Percentiles rank a stretch among this genome's conserved stretches.
Conservation (phyloP, 2,113 vertebrate species). For the Silurus meridionalis region DNA sequence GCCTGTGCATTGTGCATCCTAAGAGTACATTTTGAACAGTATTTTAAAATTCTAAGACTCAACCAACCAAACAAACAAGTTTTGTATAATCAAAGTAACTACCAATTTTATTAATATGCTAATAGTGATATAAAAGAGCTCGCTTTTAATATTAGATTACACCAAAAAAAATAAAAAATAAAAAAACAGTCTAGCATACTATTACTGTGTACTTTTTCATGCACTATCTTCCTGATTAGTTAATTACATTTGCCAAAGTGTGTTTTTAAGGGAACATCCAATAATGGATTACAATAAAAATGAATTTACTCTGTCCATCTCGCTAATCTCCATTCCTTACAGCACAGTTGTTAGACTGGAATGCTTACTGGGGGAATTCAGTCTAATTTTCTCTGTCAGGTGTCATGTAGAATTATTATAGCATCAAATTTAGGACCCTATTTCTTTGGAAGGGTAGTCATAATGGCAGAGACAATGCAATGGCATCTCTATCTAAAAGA, state of each 20-base stretch:
- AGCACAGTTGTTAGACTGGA: slow-evolving; percentile 44
- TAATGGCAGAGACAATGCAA: slow-evolving; percentile 59
- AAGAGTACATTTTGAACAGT: neutral
- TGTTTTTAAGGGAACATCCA: slow-evolving; percentile 42
- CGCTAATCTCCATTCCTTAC: slow-evolving; percentile 46
- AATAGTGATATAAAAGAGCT: neutral
- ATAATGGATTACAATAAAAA: slow-evolving; percentile 3
- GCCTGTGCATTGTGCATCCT: neutral
- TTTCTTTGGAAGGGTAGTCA: slow-evolving; percentile 63
- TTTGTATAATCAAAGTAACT: slow-evolving; percentile 13
- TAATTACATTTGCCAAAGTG: neutral
- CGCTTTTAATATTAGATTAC: neutral
- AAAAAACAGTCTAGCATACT: neutral
- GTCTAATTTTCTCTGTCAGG: slow-evolving; percentile 68
- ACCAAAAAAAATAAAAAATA: neutral
- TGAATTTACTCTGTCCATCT: slow-evolving; percentile 17
- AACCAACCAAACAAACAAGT: neutral
- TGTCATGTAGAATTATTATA: slow-evolving; percentile 68
- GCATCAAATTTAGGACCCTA: slow-evolving; percentile 55
- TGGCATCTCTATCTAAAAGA: slow-evolving; percentile 60
- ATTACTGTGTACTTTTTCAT: neutral
- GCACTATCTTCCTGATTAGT: slow-evolving; percentile 4
- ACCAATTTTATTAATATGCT: neutral
- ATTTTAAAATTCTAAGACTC: neutral
- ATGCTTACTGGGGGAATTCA: slow-evolving; percentile 44